phyloP scores from a whole-genome alignment of 2,888 invertebrate genomes.

The Chouioia cunea region DNA sequence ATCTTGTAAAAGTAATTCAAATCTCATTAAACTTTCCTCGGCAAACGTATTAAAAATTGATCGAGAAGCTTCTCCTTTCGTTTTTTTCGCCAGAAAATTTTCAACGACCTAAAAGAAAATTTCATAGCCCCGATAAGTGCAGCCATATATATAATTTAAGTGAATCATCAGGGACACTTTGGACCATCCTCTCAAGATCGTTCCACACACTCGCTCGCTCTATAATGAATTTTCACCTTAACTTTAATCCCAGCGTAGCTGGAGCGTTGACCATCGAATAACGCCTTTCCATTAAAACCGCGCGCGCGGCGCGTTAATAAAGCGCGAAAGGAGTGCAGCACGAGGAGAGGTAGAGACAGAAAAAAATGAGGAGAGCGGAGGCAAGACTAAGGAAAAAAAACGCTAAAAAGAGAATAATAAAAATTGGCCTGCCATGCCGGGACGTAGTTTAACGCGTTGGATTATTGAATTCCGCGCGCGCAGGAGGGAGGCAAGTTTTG shows the following conservation, averaged over 20 bases:
- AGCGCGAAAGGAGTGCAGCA: constrained; percentile 5
- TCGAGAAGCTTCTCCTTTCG: not conserved
- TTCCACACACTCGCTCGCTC: constrained; percentile 3
- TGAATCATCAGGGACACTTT: constrained; percentile 17
- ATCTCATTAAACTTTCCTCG: no score
- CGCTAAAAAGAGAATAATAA: constrained; percentile 8
- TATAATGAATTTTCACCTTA: constrained; percentile 42
- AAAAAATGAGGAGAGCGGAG: no score
- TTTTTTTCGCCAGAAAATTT: no score
- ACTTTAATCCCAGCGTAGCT: constrained; percentile 3
- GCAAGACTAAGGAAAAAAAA: not conserved
- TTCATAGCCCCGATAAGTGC: constrained; percentile 17
- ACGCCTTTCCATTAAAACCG: constrained; percentile 39
- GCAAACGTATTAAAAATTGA: constrained; percentile 13
- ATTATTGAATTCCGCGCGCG: constrained; percentile 45
- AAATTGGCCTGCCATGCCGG: not conserved
- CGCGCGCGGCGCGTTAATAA: constrained; percentile 35
- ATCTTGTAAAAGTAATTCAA: no score
- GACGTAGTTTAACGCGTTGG: not conserved
- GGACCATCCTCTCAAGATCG: constrained; percentile 1
- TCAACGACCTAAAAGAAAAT: not conserved
- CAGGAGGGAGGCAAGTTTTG: constrained; percentile 16
- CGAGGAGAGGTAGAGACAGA: no score
- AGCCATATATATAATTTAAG: constrained; percentile 29
- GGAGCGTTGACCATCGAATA: not conserved